Base-by-base conservation (phyloP, 2,113 vertebrate species). In the Mesocricetus auratus region DNA sequence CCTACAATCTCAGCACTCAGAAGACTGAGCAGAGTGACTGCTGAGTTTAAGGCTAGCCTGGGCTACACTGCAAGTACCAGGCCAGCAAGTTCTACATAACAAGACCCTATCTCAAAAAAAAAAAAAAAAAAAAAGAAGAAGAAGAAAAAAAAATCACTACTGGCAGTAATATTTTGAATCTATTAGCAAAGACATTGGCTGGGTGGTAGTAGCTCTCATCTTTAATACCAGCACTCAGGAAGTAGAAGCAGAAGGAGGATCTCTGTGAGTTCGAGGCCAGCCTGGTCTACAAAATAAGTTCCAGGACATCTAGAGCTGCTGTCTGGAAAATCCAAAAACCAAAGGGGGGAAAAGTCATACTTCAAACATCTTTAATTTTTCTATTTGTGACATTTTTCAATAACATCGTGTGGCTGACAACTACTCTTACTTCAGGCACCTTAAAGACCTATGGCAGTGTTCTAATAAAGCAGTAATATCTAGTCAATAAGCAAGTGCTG, bases 301-400 rank as follows among this genome's bases (percentile, higher is more conserved):
- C 45, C 75, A 78, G 45, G 71, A 56, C 12, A 15, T 56, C 53
- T 56, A 56, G 11, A 12, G 12, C 53, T 56, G 53, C 53, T 56
- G 53, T 56, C 53, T 13, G 53, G 53, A 13, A 56, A 56, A 56
- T 56, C 53, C 53, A 56, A 56, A 56, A 56, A 13, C 53, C 53
- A 11, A 56, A 56, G 1, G 53, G 53, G 53, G 3, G 12, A 56
- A 53, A 78, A 12, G 33, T 60, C 66, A 75, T 53, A 95, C 50
- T 45, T 74, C 69, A 93, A 60, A 47, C 33, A 22, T 45, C 78
- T 71, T 95, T 82, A 50, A 53, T 89, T 82, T 92, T 89, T 93
- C 77, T 64, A 93, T 16, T 3, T 82, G 17, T 6, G 1, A 64
- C 81, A 66, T 88, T 88, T 88, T 94, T 45, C 26, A 90, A 39